Base-by-base conservation (phyloP, 2,888 invertebrate species). In the Eubasilissa splendida region DNA sequence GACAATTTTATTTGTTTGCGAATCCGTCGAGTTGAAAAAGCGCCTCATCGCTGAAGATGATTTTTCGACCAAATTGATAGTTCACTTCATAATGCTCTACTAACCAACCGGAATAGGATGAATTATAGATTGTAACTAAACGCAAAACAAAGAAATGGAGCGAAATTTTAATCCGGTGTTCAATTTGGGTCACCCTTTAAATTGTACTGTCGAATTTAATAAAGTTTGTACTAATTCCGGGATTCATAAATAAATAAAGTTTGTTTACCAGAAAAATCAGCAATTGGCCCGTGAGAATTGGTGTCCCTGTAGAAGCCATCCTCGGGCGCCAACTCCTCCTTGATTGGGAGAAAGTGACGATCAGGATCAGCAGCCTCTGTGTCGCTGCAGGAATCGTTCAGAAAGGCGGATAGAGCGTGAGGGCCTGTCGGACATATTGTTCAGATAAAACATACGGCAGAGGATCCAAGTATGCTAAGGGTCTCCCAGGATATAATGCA, bases 331-430 rank as follows among this genome's bases (percentile, higher is more conserved):
- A 88, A 85, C 84, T 90, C 90, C 84, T 90, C 88, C 85, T 90
- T 90, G 78, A 90, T 88, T 77, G 87, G 87, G 54, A 88, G 85
- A 84, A 87, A 88, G 84, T 87, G 86, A 54, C 85, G 85, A 85
- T 82, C 85, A 74, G 77, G 53, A 85, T 82, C 85, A 71, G 79
- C 52, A 87, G 87, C 84, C 14, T 89, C 90, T 9, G 89, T 89
- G 85, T 90, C 90, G 83, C 89, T 89, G 85, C 90, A 89, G 85
- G 90, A 90, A 85, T 91, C 90, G 84, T 90, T 90, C 84, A 90
- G 87, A 85, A 89, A 90, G 71, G 88, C 87, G 4, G 87, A 87
- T 33, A 88, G 87, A 63, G 87, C 84, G 73, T 85, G 86, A 10
- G 90, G 89, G 87, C 90, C 90, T 89, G 14, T 8, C n/a, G 3